Conservation (phyloP, 1,140 invertebrate genomes). For the Drosophila carrolli region DNA sequence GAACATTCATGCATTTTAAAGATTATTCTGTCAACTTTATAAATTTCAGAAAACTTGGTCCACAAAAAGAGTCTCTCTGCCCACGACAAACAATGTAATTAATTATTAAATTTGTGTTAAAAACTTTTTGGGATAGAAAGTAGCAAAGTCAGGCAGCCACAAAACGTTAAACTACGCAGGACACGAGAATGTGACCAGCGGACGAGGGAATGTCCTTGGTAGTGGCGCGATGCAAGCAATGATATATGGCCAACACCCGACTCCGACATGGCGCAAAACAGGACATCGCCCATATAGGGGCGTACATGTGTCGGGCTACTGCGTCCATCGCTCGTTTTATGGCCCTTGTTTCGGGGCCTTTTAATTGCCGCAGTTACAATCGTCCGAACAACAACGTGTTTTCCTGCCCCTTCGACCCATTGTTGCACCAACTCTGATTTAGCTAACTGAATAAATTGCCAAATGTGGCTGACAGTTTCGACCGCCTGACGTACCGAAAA, state of each 20-base stretch:
- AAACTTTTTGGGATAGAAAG: constrained; percentile 57
- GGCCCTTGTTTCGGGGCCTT: constrained; percentile 58
- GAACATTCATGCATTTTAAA: background rate
- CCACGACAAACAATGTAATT: constrained; percentile 51
- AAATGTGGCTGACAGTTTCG: constrained; percentile 45
- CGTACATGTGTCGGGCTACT: constrained; percentile 31
- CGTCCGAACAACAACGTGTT: constrained; percentile 61
- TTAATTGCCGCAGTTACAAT: constrained; percentile 77
- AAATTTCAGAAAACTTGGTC: background rate
- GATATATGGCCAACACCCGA: constrained; percentile 57
- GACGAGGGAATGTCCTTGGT: constrained; percentile 61
- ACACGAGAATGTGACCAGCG: constrained; percentile 38
- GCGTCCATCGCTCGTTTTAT: constrained; percentile 63
- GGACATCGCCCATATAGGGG: constrained; percentile 26
- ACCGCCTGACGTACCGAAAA: constrained; percentile 7
- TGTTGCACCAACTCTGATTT: constrained; percentile 36
- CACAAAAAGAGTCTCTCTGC: background rate
- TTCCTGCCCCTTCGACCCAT: background rate
- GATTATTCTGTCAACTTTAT: background rate
- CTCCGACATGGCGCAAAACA: constrained; percentile 11
- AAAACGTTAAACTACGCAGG: constrained; percentile 25
- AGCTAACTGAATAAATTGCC: constrained; percentile 65
- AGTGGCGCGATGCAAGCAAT: constrained; percentile 43
- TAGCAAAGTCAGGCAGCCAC: constrained; percentile 42
- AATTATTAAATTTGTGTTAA: constrained; percentile 72